Evolutionary conservation across 2,888 invertebrate genomes (phyloP).

Genomic region (Aelia acuminata): DNA sequence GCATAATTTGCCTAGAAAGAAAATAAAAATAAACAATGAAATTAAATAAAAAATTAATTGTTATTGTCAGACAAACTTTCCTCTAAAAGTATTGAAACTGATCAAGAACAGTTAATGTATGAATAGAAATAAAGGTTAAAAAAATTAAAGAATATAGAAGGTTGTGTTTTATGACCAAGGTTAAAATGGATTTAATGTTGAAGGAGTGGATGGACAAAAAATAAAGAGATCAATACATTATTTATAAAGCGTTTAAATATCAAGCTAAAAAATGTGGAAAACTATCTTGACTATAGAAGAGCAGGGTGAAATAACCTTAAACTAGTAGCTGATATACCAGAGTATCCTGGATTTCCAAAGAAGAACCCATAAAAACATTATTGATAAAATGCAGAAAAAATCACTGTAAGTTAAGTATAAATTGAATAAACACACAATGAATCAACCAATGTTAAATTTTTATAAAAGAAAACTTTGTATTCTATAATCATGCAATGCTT

Average conservation of each 20-base stretch:
- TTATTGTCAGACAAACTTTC: not conserved
- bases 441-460: too few species aligned
- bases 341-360: not conserved
- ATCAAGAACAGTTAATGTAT: not conserved
- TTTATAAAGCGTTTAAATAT: too few species aligned
- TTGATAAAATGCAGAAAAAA: not conserved
- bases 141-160: too few species aligned
- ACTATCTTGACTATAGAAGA: not conserved
- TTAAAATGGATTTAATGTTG: not conserved
- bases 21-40: conserved; percentile 7
- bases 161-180: too few species aligned
- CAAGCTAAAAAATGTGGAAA: too few species aligned
- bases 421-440: not conserved
- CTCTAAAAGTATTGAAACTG: not conserved
- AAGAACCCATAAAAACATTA: not conserved
- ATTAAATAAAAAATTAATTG: not conserved
- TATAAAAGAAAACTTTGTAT: too few species aligned
- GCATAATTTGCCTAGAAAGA: conserved; percentile 39
- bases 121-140: not conserved
- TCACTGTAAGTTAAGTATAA: not conserved
- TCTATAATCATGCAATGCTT: too few species aligned
- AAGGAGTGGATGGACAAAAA: not conserved
- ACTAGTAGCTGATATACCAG: not conserved
- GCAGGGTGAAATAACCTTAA: not conserved
- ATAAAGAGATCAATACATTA: too few species aligned